Base-by-base conservation (phyloP, 2,797 vertebrate genomes). In the Hypotaenidia philippensis region DNA sequence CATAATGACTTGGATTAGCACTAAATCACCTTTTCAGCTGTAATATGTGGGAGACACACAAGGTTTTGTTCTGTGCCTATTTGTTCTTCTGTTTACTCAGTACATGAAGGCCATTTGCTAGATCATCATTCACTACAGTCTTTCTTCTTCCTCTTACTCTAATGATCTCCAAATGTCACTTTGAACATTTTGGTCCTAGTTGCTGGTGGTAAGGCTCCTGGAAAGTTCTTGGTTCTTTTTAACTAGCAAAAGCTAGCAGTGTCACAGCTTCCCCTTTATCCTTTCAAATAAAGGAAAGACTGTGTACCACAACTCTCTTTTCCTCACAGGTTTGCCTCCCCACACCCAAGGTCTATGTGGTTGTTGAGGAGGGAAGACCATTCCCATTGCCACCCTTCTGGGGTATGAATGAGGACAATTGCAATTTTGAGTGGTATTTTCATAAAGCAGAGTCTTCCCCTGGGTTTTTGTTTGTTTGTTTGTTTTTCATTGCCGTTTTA, bases 21-120 rank as follows among this genome's bases (percentile, higher is more conserved):
- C 40, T 1, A 8, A 92, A 69, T 76, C 69, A 88, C 86, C 65
- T 78, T 82, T 91, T 88, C 80, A 90, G 49, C 63, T 88, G 56
- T 68, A 76, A 74, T 63, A 82, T 70, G 40, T 45, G 52, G 87
- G 25, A 90, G 12, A 64, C 26, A 70, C 91, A 77, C 23, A 53
- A 76, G 63, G 66, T 61, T 95, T 95, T 94, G 63, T 87, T 95
- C 81, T 23, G 23, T 50, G 70, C 29, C 47, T 91, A 11, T 90
- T 94, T 95, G 66, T 83, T 94, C 90, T 79, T 94, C 81, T 53
- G 2, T 91, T 93, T 90, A 76, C 86, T 93, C 89, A 89, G 53
- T 82, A 66, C 38, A 32, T 14, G 6, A 74, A 93, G 40, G 22
- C 49, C 53, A 90, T 96, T 93, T 93, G 60, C 69, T 41, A 77